These are phyloP conservation scores for Zonotrichia leucophrys DNA, from an alignment of 2,113 vertebrate species.

Conservation along the genomic window DNA sequence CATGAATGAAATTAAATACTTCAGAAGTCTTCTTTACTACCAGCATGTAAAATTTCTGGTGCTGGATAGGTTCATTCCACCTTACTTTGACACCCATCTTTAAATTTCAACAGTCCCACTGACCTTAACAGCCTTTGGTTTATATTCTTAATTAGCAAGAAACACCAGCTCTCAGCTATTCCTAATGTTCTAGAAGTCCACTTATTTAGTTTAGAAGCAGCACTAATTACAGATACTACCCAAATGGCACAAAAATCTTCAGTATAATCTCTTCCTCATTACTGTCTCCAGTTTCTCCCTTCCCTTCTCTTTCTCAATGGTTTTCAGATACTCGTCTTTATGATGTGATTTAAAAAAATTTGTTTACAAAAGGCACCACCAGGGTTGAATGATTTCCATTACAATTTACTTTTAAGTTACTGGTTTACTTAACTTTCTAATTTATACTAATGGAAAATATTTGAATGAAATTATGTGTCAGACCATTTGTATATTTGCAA, in stretches of 20 bases:
- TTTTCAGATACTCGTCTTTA: conserved; percentile 35
- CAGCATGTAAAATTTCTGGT: neutral
- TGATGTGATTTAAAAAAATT: conserved; percentile 45
- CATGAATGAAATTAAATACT: conserved; percentile 17
- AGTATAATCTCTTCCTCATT: conserved; percentile 33
- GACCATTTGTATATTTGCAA: conserved; percentile 52
- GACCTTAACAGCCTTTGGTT: conserved; percentile 16
- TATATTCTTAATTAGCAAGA: conserved; percentile 29
- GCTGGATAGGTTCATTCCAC: neutral
- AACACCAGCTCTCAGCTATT: conserved; percentile 39
- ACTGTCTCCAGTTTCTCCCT: conserved; percentile 36
- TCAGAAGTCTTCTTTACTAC: neutral
- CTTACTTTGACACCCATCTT: neutral
- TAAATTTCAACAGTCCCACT: conserved; percentile 26
- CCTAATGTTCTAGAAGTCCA: neutral
- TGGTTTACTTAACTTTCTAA: conserved; percentile 57
- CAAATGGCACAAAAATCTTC: conserved; percentile 18
- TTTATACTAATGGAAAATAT: conserved; percentile 49
- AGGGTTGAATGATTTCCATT: conserved; percentile 21
- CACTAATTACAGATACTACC: conserved; percentile 47
- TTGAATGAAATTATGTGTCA: conserved; percentile 52
- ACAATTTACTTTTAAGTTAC: conserved; percentile 43
- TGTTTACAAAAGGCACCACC: conserved; percentile 58
- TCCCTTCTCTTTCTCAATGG: conserved; percentile 12
- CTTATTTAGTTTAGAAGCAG: conserved; percentile 23